Base-by-base conservation (phyloP, 2,113 vertebrate genomes). In the Sakesphorus luctuosus region DNA sequence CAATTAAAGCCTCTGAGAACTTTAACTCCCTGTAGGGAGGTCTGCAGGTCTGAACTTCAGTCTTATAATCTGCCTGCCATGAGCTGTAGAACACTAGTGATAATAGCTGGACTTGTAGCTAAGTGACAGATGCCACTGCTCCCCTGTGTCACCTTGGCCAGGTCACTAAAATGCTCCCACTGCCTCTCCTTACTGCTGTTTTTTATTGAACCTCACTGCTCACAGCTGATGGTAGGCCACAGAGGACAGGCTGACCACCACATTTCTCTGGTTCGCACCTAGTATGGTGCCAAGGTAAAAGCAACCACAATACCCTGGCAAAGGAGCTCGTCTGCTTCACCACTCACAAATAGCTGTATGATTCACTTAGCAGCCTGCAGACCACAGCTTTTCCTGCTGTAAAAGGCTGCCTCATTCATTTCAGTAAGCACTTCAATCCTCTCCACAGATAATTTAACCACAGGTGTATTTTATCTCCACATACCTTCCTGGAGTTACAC, bases 381-480 rank as follows among this genome's bases (percentile, higher is more conserved):
- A 85, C 55, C 78, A 63, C 72, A 55, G 59, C 47, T 47, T 47
- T 47, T 78, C 38, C 82, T 78, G 52, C 68, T 61, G 68, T 61
- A 95, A 90, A 74, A 80, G 38, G 40, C 82, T 81, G 61, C 65
- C 65, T 86, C 79, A 81, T 46, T 90, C 85, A 88, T 90, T 81
- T 84, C 59, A 49, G 68, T 40, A 84, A 87, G 68, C 50, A 63
- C 55, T 90, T 90, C 67, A 86, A 28, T 52, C 40, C 47, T 84
- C 44, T 90, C 65, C 72, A 65, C 47, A 80, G 72, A 49, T 74
- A 90, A 95, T 81, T 88, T 96, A 91, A 75, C 63, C 79, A 91
- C 75, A 80, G 75, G 65, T 90, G 83, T 95, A 56, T 88, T 94
- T 90, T 88, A 84, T 85, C 87, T 88, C 47, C 17, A 26, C 38